Evolutionary conservation across 1,140 invertebrate genomes (phyloP).

Genomic region (Chrysoperla carnea): DNA sequence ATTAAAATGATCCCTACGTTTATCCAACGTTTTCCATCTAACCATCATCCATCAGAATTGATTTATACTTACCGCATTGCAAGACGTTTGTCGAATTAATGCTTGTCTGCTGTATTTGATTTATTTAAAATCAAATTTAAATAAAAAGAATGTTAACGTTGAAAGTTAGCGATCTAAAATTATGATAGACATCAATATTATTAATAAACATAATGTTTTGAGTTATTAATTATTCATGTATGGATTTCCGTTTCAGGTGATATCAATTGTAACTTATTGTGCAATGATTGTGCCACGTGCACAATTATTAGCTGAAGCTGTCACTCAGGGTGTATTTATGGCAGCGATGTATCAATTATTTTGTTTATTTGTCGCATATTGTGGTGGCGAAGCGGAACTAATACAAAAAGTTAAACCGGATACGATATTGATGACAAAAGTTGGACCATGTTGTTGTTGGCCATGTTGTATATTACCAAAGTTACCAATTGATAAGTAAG

Average conservation of each 20-base stretch:
- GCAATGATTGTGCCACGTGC: slow-evolving; percentile 36
- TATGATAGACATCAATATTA: background rate
- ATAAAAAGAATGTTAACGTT: no score
- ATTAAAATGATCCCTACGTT: no score
- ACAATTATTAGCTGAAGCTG: slow-evolving; percentile 37
- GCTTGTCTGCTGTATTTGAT: no score
- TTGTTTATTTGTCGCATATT: slow-evolving; percentile 36
- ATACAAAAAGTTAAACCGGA: slow-evolving; percentile 28
- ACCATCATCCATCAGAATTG: no score
- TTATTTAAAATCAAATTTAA: no score
- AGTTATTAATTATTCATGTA: background rate
- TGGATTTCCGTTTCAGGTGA: slow-evolving; percentile 25
- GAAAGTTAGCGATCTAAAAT: background rate
- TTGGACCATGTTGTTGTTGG: slow-evolving; percentile 41
- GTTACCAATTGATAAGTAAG: slow-evolving; percentile 31
- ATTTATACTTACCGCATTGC: no score
- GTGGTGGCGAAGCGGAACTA: slow-evolving; percentile 34
- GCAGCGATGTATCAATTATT: slow-evolving; percentile 40
- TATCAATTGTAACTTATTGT: slow-evolving; percentile 30
- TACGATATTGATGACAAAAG: slow-evolving; percentile 26
- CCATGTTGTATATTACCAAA: slow-evolving; percentile 37
- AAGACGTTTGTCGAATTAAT: no score
- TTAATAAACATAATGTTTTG: background rate
- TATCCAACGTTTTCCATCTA: no score
- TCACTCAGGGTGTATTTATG: slow-evolving; percentile 40